These are phyloP conservation scores for Fragum fragum DNA, from an alignment of 2,888 invertebrate genomes.

Conservation along the genomic window DNA sequence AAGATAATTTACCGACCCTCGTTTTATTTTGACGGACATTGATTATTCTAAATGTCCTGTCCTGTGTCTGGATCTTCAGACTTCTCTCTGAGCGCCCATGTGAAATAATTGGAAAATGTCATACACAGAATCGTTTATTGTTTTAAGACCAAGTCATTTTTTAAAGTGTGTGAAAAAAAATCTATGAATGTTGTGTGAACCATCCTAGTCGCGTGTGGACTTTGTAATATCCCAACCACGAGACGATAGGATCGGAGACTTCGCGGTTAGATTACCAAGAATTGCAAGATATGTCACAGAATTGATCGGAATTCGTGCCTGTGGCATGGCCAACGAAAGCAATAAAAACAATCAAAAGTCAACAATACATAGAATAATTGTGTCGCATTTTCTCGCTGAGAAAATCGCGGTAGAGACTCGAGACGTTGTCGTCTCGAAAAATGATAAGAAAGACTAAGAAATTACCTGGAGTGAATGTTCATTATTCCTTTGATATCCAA, in stretches of 20 bases:
- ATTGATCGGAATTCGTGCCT: constrained; percentile 62
- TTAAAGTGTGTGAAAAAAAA: not conserved
- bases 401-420: not conserved
- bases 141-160: too few relatives aligned
- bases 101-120: too few relatives aligned
- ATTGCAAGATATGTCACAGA: constrained; percentile 47
- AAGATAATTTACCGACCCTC: too few relatives aligned
- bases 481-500: constrained; percentile 76
- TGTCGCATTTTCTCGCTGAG: not conserved
- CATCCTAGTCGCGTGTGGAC: constrained; percentile 16
- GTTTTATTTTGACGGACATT: too few relatives aligned
- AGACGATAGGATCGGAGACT: constrained; percentile 22
- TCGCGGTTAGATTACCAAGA: constrained; percentile 38
- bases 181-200: not conserved
- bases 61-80: too few relatives aligned
- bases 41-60: too few relatives aligned
- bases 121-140: too few relatives aligned
- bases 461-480: constrained; percentile 67
- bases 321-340: constrained; percentile 36
- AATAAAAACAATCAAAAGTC: constrained; percentile 33
- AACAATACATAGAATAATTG: not conserved
- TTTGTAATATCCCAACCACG: not conserved
- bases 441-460: constrained; percentile 54
- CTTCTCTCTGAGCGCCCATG: too few relatives aligned
- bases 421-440: not conserved